Conservation (phyloP, 1,140 invertebrate species). For the Drosophila novamexicana region DNA sequence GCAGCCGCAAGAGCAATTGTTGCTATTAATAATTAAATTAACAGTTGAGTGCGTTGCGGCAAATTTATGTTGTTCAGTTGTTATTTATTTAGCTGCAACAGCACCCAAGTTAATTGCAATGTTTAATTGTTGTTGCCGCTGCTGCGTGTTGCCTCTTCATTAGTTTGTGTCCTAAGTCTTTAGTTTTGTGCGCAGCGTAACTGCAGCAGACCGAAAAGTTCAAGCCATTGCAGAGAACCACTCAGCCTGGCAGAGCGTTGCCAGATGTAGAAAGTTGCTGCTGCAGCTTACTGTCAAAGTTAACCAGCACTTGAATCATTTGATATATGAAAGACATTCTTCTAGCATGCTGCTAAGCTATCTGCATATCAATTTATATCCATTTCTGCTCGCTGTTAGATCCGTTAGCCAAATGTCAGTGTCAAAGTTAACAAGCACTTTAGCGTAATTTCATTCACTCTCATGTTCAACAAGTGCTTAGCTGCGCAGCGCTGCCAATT, state of each 20-base stretch:
- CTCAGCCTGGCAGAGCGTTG: not conserved
- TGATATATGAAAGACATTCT: not conserved
- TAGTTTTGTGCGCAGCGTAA: slow-evolving; percentile 13
- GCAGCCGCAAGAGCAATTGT: slow-evolving; percentile 4
- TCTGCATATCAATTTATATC: too few relatives aligned
- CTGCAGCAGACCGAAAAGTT: slow-evolving; percentile 19
- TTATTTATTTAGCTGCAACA: slow-evolving; percentile 7
- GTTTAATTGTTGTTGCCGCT: slow-evolving; percentile 28
- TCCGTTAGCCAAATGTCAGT: not conserved
- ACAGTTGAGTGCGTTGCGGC: slow-evolving; percentile 59
- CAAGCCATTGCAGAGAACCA: not conserved
- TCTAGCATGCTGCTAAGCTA: not conserved
- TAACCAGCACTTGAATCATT: not conserved
- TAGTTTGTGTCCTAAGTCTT: slow-evolving; percentile 55
- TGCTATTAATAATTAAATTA: slow-evolving; percentile 38
- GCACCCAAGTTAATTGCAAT: slow-evolving; percentile 30
- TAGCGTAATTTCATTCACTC: not conserved
- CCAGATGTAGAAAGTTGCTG: not conserved
- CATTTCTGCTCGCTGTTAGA: not conserved
- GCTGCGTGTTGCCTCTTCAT: slow-evolving; percentile 45
- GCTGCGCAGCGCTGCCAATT: not conserved
- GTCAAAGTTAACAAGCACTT: not conserved
- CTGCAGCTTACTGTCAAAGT: too few relatives aligned
- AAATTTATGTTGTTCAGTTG: slow-evolving; percentile 45
- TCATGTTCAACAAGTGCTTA: not conserved